phyloP scores from a whole-genome alignment of 2,888 invertebrate species.

The Tenodera sinensis region DNA sequence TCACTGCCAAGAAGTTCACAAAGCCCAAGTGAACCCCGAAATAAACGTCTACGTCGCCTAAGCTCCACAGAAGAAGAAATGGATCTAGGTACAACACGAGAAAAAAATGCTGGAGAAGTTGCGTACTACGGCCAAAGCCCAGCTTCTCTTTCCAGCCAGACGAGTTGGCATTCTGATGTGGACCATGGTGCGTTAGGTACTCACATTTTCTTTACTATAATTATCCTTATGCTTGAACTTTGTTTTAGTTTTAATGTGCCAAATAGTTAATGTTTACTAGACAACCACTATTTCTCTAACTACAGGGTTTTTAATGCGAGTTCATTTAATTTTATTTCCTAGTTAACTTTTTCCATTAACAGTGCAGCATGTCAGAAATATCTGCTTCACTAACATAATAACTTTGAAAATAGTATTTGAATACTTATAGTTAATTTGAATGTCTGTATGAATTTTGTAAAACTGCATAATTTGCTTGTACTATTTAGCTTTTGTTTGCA shows the following conservation, averaged over 20 bases:
- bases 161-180: slow-evolving; percentile 51
- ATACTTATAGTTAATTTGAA: background rate
- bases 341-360: background rate
- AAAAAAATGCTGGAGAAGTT: slow-evolving; percentile 44
- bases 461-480: background rate
- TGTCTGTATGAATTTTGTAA: background rate
- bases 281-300: background rate
- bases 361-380: background rate
- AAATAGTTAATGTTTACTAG: background rate
- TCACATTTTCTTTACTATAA: background rate
- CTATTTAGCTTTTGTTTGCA: background rate
- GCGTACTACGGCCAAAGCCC: slow-evolving; percentile 53
- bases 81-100: slow-evolving; percentile 44
- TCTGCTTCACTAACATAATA: background rate
- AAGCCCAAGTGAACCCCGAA: slow-evolving; percentile 49
- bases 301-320: background rate
- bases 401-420: background rate
- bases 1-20: slow-evolving; percentile 45
- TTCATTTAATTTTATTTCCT: background rate
- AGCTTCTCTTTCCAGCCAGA: slow-evolving; percentile 47
- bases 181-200: slow-evolving; percentile 45
- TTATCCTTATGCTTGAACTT: background rate
- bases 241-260: background rate
- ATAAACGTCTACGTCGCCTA: slow-evolving; percentile 51
- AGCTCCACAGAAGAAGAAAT: slow-evolving; percentile 54